These are phyloP conservation scores for Tenebrio molitor DNA, from an alignment of 1,140 invertebrate genomes.

Conservation along the genomic window DNA sequence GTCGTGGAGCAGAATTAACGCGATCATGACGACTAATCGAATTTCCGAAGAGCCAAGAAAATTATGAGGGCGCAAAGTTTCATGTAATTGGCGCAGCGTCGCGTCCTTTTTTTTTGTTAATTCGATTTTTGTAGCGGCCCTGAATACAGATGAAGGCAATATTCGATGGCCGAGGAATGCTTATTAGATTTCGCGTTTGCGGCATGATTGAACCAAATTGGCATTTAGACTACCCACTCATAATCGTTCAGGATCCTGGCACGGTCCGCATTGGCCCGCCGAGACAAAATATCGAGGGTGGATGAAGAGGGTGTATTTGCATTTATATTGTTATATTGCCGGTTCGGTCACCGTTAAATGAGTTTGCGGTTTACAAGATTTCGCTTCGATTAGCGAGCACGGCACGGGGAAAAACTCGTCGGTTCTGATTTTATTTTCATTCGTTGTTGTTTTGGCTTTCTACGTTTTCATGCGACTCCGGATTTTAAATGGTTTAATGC, in stretches of 20 bases:
- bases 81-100: too few species aligned
- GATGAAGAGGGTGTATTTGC: not conserved
- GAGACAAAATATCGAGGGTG: not conserved
- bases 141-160: too few species aligned
- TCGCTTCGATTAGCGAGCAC: not conserved
- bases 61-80: too few species aligned
- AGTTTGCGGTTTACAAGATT: not conserved
- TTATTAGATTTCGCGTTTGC: not conserved
- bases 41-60: too few species aligned
- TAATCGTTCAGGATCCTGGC: not conserved
- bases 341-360: not conserved
- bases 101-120: too few species aligned
- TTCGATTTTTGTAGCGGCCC: too few species aligned
- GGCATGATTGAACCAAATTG: not conserved
- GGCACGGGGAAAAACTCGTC: too few species aligned
- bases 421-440: too few species aligned
- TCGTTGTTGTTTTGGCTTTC: too few species aligned
- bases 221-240: not conserved
- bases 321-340: not conserved
- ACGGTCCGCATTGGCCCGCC: not conserved
- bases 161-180: not conserved
- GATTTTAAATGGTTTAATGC: conserved; percentile 20
- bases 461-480: too few species aligned
- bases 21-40: too few species aligned
- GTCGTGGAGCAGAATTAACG: too few species aligned